Base-by-base conservation (phyloP, 2,888 invertebrate species). In the Hedya salicella region DNA sequence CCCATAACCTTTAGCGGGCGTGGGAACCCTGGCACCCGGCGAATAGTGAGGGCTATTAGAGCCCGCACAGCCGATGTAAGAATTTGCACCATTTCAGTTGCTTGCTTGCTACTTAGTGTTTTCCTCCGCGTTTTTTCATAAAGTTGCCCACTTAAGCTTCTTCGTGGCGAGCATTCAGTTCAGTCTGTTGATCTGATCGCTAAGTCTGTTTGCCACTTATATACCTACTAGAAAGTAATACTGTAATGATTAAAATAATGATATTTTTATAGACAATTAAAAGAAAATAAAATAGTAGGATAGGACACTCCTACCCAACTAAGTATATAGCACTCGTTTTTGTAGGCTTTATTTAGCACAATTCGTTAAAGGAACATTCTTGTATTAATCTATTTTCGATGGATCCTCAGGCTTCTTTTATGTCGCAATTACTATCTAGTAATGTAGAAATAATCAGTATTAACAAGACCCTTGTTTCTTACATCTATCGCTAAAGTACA, bases 1-100 rank as follows among this genome's bases (percentile, higher is more conserved):
- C 88, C 87, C 89, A 90, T 91, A 91, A 90, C 91, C 90, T 90
- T 89, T 87, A 82, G 86, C 81, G 78, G 81, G 85, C 89, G 91
- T 91, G 91, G 86, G 91, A 91, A 86, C 75, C 68, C 69, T 71
- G 76, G 77, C 91, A 91, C 85, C 87, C 89, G 91, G 76, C 78
- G 84, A 86, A 85, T 86, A 86, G 86, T 85, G 87, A 81, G 82
- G 82, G 84, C 88, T 87, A 88, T 88, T 89, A 89, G 86, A 79
- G 79, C 84, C 81, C 86, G 80, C 86, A 83, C 85, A 83, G 79
- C 79, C 79, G 82, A 80, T 83, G 85, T 86, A 86, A 85, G 85
- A 83, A 85, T 84, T 81, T 78, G 72, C 79, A 72, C 81, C 79
- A 78, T 85, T 86, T 83, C 78, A 74, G 80, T 83, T 81, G 79